Base-by-base conservation (phyloP, 37 sponge, comb jelly and placozoan genomes). In the Axinella damicornis region DNA sequence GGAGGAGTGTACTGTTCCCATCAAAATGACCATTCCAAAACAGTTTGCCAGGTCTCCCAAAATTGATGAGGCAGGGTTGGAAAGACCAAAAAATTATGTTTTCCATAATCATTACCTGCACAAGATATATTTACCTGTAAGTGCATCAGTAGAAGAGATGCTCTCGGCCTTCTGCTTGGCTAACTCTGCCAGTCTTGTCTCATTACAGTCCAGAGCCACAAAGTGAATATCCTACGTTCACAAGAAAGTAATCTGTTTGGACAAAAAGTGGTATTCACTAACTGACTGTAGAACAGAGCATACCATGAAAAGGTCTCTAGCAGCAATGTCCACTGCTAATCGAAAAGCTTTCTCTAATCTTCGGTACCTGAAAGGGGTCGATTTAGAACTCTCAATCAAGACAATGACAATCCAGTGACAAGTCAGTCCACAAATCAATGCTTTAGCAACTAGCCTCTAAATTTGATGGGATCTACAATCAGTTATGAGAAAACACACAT, bases 301-400 rank as follows among this genome's bases (percentile, higher is more conserved):
- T 30, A 88, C 93, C 93, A 92, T 93, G 20, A 89, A 82, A 0
- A 89, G 52, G 74, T 93, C 94, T 39, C 59, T 89, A 34, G 79
- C 82, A 5, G 53, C 63, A 13, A 93, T 36, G 11, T 86, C 78
- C 46, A 58, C 82, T 35, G 94, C 94, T 21, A 89, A 21, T 27
- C 60, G 53, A 57, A 72, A 76, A 12, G 90, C 89, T 65, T 86
- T 93, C 67, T 89, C 87, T 41, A 89, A 76, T 25, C 73, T 34
- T 57, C 68, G 20, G 53, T 89, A 59, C 65, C 90, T 89, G 30
- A 0, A 78, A 78, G 59, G 5, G 33, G 35, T 32, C 17, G 46
- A 46, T 12, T 46, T 46, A n/a, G n/a, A n/a, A n/a, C n/a, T n/a
- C n/a, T n/a, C n/a, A n/a, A n/a, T n/a, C n/a, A n/a, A n/a, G n/a